phyloP scores from a whole-genome alignment of 2,113 vertebrate genomes.

The Anser brachyrhynchus region DNA sequence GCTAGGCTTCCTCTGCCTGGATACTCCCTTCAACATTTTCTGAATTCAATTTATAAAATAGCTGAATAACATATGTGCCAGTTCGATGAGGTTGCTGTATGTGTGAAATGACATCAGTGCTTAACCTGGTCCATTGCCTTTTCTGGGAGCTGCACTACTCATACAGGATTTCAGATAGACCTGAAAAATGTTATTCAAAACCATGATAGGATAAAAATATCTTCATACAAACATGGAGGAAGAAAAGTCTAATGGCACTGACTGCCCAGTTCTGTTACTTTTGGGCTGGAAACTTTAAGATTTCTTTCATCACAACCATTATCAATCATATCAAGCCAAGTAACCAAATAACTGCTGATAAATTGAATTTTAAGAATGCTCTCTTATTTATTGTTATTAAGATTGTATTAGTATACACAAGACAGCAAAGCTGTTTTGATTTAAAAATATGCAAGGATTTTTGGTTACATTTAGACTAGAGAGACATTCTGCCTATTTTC shows the following conservation, averaged over 20 bases:
- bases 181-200: not conserved
- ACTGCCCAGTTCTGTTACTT: not conserved
- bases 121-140: not conserved
- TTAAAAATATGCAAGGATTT: not conserved
- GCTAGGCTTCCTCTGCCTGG: not conserved
- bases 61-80: not conserved
- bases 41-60: not conserved
- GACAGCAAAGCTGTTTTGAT: not conserved
- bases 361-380: not conserved
- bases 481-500: constrained; percentile 14
- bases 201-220: not conserved
- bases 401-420: not conserved
- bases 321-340: not conserved
- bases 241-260: not conserved
- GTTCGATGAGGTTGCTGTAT: not conserved
- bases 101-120: not conserved
- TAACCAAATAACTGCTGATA: not conserved
- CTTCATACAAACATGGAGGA: not conserved
- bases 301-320: not conserved
- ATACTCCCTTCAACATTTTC: not conserved
- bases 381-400: not conserved
- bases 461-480: not conserved
- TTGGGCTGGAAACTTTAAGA: not conserved
- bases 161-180: not conserved
- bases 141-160: not conserved